phyloP scores from a whole-genome alignment of 1,140 invertebrate species.

The Chymomyza costata region DNA sequence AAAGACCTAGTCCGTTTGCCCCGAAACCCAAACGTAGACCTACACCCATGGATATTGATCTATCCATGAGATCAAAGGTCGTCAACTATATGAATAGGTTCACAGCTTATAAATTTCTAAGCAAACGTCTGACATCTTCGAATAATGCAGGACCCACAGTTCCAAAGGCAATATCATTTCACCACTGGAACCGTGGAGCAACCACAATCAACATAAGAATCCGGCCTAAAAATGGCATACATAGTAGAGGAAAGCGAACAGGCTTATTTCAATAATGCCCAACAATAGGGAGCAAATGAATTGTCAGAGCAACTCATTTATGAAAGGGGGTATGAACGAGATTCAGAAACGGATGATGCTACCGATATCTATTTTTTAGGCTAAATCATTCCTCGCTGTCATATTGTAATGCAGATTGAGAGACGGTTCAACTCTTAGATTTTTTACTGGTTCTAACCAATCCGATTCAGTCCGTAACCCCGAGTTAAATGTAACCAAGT shows the following conservation, averaged over 20 bases:
- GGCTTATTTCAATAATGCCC: not conserved
- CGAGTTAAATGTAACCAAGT: conserved; percentile 16
- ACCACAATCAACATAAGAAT: not conserved
- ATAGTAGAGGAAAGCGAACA: not conserved
- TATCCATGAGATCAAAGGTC: conserved; percentile 3
- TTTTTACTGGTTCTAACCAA: conserved; percentile 34
- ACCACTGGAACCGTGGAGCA: not conserved
- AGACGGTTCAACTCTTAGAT: conserved; percentile 18
- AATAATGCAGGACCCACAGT: no score
- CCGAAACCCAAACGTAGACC: conserved; percentile 4
- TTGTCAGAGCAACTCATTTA: no score
- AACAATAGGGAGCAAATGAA: no score
- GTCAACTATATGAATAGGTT: conserved; percentile 23
- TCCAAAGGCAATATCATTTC: not conserved
- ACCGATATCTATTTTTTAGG: conserved; percentile 30
- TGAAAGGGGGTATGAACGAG: no score
- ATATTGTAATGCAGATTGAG: conserved; percentile 23
- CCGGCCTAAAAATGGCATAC: not conserved
- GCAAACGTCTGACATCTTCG: conserved; percentile 14
- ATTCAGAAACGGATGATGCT: no score
- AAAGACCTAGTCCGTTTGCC: no score
- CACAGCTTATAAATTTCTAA: not conserved
- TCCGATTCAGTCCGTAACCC: conserved; percentile 10
- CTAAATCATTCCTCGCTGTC: conserved; percentile 33
- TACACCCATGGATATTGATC: conserved; percentile 23